A percentile compares a stretch with the other conserved stretches of the same genome.
These are phyloP conservation scores for Nomada fabriciana DNA, from an alignment of 2,888 invertebrate genomes.

Conservation along the genomic window DNA sequence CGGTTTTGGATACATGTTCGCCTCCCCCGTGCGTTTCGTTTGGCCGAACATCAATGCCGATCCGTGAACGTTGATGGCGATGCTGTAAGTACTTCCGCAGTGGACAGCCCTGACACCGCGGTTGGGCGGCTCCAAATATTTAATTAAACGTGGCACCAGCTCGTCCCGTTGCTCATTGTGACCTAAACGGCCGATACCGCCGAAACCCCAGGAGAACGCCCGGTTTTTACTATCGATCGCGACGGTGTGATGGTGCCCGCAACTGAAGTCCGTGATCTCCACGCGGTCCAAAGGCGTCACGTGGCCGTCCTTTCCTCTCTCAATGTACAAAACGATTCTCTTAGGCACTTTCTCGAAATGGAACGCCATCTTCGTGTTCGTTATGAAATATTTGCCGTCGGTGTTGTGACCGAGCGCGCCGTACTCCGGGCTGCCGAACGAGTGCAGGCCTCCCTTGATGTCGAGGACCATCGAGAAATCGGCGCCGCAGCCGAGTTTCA, in stretches of 20 bases:
- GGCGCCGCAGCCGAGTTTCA: constrained; percentile 95
- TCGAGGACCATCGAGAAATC: constrained; percentile 97
- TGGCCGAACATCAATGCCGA: constrained; percentile 91
- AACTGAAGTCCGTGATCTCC: constrained; percentile 95
- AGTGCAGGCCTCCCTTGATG: constrained; percentile 94
- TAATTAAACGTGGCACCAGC: constrained; percentile 92
- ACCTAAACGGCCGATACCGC: constrained; percentile 96
- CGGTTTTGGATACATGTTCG: constrained; percentile 98
- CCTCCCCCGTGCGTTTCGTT: constrained; percentile 96
- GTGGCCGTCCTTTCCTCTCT: constrained; percentile 94
- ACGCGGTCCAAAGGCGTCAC: constrained; percentile 93
- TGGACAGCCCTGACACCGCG: constrained; percentile 92
- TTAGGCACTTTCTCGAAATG: constrained; percentile 94
- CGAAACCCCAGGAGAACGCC: constrained; percentile 97
- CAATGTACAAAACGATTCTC: constrained; percentile 93
- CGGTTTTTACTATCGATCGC: constrained; percentile 95
- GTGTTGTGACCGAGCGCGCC: constrained; percentile 97
- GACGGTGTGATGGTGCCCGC: constrained; percentile 96
- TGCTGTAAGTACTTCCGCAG: constrained; percentile 94
- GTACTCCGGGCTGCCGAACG: constrained; percentile 96
- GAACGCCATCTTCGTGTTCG: constrained; percentile 94
- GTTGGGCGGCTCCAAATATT: constrained; percentile 94
- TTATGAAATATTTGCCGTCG: constrained; percentile 97
- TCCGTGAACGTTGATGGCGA: constrained; percentile 90
- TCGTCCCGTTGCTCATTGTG: constrained; percentile 97